Base-by-base conservation (phyloP, 2,888 invertebrate species). In the Psylliodes chrysocephalus region DNA sequence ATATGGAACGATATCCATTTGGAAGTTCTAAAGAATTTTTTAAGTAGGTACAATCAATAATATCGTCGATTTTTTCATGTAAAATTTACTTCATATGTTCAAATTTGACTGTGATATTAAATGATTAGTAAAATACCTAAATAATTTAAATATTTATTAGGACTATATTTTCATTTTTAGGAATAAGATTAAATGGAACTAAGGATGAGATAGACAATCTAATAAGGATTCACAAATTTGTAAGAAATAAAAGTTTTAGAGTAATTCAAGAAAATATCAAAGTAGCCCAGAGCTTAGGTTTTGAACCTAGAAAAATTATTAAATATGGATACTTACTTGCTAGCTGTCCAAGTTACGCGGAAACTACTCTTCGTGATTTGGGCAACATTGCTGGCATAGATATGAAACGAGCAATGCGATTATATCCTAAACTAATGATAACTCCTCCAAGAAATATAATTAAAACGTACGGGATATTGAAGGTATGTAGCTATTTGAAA, bases 401-500 rank as follows among this genome's bases (percentile, higher is more conserved):
- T 69, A 85, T 90, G 47, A 81, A 82, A 60, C 83, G 85, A 10
- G 85, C 85, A 28, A 83, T 89, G 30, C 82, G 78, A 72, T 78
- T 77, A 15, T 85, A 86, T 72, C 92, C 91, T 8, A 88, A 87
- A 68, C 85, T 92, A 68, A 78, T 90, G 51, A 88, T 86, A 81
- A 85, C 87, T 54, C 83, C 86, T 51, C 85, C 86, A 63, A 84
- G 85, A 63, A 80, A 87, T 14, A 75, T 90, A 17, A 68, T 85
- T 40, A 82, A 85, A 77, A 87, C 88, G 18, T 83, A 87, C 61
- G 78, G 85, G 44, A 81, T 87, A 66, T 81, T 91, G 6, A 84
- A 79, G 75, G 81, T 80, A 14, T 2, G 35, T 14, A 35, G 14
- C n/a, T n/a, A n/a, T n/a, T n/a, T n/a, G n/a, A n/a, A n/a, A n/a